Evolutionary conservation across 1,140 invertebrate genomes (phyloP).

Genomic region (Drosophila sp.): DNA sequence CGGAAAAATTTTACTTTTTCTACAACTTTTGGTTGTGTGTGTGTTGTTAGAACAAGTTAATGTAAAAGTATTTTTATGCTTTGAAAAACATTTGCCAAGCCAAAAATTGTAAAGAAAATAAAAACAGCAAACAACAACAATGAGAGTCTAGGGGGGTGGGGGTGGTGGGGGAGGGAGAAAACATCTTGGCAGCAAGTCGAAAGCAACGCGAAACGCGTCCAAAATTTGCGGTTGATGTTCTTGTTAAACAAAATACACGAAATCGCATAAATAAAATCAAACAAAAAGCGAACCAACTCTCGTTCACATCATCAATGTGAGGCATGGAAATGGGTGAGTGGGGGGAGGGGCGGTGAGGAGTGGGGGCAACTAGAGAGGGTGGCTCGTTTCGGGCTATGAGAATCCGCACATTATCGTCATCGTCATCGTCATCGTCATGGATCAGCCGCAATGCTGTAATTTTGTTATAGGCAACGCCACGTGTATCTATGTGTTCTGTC

Average conservation of each 20-base stretch:
- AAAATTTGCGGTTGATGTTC: constrained; percentile 58
- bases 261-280: constrained; percentile 77
- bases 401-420: constrained; percentile 66
- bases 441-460: constrained; percentile 77
- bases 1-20: constrained; percentile 46
- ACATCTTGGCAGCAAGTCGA: constrained; percentile 9
- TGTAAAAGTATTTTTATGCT: constrained; percentile 84
- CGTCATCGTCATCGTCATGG: constrained; percentile 78
- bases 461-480: constrained; percentile 69
- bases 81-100: constrained; percentile 78
- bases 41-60: constrained; percentile 78
- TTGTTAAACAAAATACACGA: constrained; percentile 62
- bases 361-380: neutral
- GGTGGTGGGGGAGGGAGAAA: neutral
- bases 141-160: neutral
- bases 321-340: neutral
- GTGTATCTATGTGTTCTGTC: constrained; percentile 39
- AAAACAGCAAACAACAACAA: constrained; percentile 59
- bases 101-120: constrained; percentile 81
- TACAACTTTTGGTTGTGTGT: constrained; percentile 63
- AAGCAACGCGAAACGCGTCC: constrained; percentile 22
- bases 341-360: neutral
- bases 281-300: constrained; percentile 61
- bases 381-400: constrained; percentile 28
- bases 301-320: constrained; percentile 65